Base-by-base conservation (phyloP, 2,113 vertebrate species). In the Phylloscopus trochilus region DNA sequence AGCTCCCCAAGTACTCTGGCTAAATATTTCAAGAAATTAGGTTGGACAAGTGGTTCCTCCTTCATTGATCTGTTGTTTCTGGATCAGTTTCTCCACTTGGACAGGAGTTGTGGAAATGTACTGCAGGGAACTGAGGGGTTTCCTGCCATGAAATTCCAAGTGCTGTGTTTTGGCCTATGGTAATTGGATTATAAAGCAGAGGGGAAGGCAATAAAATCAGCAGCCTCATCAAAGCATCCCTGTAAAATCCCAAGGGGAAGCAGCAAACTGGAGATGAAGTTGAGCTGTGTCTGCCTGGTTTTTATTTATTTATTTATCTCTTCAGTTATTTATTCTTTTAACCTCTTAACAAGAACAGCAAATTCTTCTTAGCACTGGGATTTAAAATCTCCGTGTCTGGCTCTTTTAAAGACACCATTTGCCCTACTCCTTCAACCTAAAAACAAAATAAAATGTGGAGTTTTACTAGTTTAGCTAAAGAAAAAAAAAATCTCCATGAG, bases 41-140 rank as follows among this genome's bases (percentile, higher is more conserved):
- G 47, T 58, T 49, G 87, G 77, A 30, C 49, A 23, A 89, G 60
- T 75, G 80, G 68, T 30, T 91, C 60, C 77, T 91, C 64, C 6
- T 30, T 62, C 84, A 91, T 15, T 43, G 93, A 94, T 93, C 83
- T 55, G 89, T 70, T 95, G 69, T 92, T 92, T 87, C 77, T 91
- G 96, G 90, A 92, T 70, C 77, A 22, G 66, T 63, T 89, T 89
- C 93, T 94, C 47, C 81, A 6, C 69, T 82, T 87, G 95, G 90
- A 91, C 0, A 4, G 26, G 64, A 51, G 47, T 70, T 15, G 51
- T 77, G 68, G 92, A 89, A 95, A 88, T 92, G 37, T 88, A 16
- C 88, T 81, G 92, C 67, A 53, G 37, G 23, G 67, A 87, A 9
- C 69, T 52, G 62, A 77, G 70, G 63, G 80, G 43, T 73, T 88